Evolutionary conservation across 2,113 vertebrate genomes (phyloP).

Genomic region (Oreocharis arfaki): DNA sequence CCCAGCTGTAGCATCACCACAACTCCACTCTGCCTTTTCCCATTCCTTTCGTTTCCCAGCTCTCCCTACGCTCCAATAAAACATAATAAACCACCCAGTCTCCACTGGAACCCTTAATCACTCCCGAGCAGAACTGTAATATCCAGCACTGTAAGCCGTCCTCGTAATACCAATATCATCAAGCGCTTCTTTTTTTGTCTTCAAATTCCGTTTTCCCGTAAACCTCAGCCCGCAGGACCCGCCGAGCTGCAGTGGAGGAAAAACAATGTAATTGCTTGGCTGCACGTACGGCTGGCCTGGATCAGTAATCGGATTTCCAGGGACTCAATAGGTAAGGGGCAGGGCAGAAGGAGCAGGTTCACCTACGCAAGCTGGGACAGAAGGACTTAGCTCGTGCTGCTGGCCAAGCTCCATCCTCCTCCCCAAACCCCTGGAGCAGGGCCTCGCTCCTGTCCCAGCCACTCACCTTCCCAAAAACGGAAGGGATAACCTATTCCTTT

Average conservation of each 20-base stretch:
- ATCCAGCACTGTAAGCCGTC: background rate
- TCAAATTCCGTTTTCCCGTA: background rate
- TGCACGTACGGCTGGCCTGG: constrained; percentile 31
- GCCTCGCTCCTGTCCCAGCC: background rate
- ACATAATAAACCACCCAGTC: background rate
- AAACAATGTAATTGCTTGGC: constrained; percentile 53
- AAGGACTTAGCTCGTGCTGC: background rate
- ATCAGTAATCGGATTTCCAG: constrained; percentile 55
- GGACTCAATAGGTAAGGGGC: constrained; percentile 47
- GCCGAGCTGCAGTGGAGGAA: background rate
- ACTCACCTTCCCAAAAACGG: background rate
- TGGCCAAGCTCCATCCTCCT: background rate
- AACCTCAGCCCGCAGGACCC: background rate
- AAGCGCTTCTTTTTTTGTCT: background rate
- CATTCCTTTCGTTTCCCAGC: background rate
- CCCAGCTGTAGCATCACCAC: background rate
- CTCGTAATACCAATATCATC: constrained; percentile 39
- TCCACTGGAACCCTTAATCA: constrained; percentile 44
- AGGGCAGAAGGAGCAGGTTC: constrained; percentile 31
- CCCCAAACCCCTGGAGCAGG: background rate
- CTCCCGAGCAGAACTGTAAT: background rate
- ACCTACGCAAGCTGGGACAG: background rate
- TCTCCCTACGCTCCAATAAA: background rate
- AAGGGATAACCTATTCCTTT: background rate
- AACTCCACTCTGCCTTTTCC: background rate